phyloP scores from a whole-genome alignment of 2,888 invertebrate genomes.

The Chaetoderma sp. region DNA sequence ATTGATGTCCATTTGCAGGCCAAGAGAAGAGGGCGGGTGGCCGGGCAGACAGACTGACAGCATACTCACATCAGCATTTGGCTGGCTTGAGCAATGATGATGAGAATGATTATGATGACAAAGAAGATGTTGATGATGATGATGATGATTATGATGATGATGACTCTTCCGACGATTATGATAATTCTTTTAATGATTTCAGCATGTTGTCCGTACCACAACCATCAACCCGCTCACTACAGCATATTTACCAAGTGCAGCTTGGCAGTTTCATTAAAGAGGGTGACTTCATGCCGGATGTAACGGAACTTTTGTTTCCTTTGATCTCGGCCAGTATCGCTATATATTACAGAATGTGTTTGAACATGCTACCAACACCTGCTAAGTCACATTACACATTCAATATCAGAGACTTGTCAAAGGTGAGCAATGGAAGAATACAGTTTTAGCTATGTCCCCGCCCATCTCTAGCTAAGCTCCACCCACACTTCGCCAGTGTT shows the following conservation, averaged over 20 bases:
- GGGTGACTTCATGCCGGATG: slow-evolving; percentile 66
- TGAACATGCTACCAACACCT: slow-evolving; percentile 66
- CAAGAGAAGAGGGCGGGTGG: no score
- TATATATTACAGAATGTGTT: slow-evolving; percentile 66
- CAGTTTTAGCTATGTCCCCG: no score
- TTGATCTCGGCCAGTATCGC: slow-evolving; percentile 66
- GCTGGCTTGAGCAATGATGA: no score
- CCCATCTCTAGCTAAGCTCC: no score
- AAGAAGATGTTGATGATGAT: no score
- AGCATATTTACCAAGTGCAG: slow-evolving; percentile 69
- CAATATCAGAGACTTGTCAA: slow-evolving; percentile 67
- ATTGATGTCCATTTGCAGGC: no score
- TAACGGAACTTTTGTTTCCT: slow-evolving; percentile 61
- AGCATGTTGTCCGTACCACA: slow-evolving; percentile 67
- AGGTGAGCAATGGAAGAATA: slow-evolving; percentile 53
- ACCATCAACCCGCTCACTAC: slow-evolving; percentile 67
- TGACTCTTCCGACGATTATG: no score
- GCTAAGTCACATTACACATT: slow-evolving; percentile 70
- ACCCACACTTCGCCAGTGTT: no score
- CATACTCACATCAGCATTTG: no score
- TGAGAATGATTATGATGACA: no score
- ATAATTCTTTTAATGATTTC: slow-evolving; percentile 28
- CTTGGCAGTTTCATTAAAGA: slow-evolving; percentile 68
- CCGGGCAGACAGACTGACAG: no score
- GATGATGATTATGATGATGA: no score